A percentile compares a stretch with the other conserved stretches of the same genome.
phyloP scores from a whole-genome alignment of 2,888 invertebrate genomes.

The Crossocerus cetratus region DNA sequence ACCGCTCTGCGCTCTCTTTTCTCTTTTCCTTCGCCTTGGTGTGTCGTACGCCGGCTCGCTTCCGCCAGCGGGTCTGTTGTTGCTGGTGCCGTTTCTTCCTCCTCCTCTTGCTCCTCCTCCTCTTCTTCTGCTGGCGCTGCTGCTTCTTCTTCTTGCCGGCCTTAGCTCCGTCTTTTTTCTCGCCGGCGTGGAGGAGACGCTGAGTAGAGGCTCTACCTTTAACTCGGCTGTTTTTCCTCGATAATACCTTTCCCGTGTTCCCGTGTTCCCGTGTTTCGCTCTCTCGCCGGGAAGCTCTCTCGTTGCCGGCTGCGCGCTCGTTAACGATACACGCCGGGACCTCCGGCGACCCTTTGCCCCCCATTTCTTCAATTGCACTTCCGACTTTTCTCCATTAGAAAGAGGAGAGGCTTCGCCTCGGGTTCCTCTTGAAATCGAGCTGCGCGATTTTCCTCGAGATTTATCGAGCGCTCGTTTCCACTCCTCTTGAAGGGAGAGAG shows the following conservation, averaged over 20 bases:
- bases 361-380: background rate
- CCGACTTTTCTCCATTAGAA: background rate
- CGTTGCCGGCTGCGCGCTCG: background rate
- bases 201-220: slow-evolving; percentile 30
- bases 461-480: too few relatives aligned
- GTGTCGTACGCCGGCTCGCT: too few relatives aligned
- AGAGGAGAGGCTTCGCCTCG: slow-evolving; percentile 1
- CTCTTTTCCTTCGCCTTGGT: too few relatives aligned
- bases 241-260: slow-evolving; percentile 6
- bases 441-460: slow-evolving; percentile 54
- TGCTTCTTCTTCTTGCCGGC: background rate
- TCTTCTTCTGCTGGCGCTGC: slow-evolving; percentile 9
- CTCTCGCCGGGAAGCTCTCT: background rate
- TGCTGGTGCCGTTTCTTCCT: slow-evolving; percentile 14
- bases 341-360: background rate
- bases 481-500: slow-evolving; percentile 37
- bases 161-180: background rate
- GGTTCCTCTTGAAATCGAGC: slow-evolving; percentile 20
- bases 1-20: slow-evolving; percentile 2
- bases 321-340: background rate
- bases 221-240: slow-evolving; percentile 32
- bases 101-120: slow-evolving; percentile 26
- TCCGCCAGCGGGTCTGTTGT: slow-evolving; percentile 8
- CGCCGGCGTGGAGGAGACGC: too few relatives aligned
- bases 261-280: slow-evolving; percentile 5